These are phyloP conservation scores for Polyommatus icarus DNA, from an alignment of 2,888 invertebrate species.

Conservation along the genomic window DNA sequence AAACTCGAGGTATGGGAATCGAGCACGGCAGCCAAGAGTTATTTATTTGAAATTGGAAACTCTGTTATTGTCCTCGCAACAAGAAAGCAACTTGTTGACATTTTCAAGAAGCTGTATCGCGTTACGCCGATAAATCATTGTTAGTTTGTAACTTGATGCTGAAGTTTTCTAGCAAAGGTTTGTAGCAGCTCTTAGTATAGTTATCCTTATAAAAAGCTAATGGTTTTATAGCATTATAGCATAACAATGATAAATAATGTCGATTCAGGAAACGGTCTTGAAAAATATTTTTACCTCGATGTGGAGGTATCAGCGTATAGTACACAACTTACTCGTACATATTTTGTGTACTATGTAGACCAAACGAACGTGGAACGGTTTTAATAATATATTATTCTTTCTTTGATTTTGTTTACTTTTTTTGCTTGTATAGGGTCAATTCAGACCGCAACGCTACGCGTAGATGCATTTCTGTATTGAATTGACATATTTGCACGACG, in stretches of 20 bases:
- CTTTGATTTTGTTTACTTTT: no score
- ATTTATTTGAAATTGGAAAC: constrained; percentile 11
- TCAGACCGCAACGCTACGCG: no score
- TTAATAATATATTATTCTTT: no score
- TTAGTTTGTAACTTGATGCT: not conserved
- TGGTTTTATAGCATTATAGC: not conserved
- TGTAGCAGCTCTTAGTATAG: not conserved
- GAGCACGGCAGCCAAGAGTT: not conserved
- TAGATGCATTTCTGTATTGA: no score
- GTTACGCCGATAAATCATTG: constrained; percentile 3
- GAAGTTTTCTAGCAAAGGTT: not conserved
- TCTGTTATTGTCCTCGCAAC: not conserved
- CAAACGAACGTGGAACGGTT: no score
- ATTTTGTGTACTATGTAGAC: no score
- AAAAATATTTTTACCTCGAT: not conserved
- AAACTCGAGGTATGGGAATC: not conserved
- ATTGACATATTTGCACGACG: no score
- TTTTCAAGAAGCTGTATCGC: constrained; percentile 9
- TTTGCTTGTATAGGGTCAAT: no score
- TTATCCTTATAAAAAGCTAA: not conserved
- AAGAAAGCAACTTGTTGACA: constrained; percentile 15
- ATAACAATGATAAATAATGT: not conserved
- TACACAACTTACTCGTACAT: no score
- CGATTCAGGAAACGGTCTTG: not conserved
- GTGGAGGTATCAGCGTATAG: no score